Evolutionary conservation across 2,113 vertebrate species (phyloP), one percentile per base, ranked within the genome.

Genomic region (Theristicus caerulescens): DNA sequence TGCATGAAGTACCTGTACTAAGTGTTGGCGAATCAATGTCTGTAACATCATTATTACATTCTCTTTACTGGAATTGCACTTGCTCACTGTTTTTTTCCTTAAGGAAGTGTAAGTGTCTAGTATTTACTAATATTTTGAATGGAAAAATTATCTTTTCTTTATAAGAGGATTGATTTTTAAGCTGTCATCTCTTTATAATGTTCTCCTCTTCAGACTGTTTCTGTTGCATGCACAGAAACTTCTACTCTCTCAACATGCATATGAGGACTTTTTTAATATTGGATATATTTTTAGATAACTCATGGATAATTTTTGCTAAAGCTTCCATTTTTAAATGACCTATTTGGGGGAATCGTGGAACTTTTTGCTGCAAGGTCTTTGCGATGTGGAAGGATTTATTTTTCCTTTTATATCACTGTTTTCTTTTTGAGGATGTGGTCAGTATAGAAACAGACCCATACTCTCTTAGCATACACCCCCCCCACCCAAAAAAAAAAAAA

Each of bases 271-370:
- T 12, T 94, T 77, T 44, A 38, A n/a, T 22, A 47, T 36, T 3
- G 7, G 29, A 26, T 59, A 6, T 80, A 93, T 95, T 97, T 95
- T 94, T 93, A 94, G 85, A 17, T 85, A 90, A 62, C n/a, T 79
- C 69, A 49, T 19, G n/a, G 88, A 69, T 92, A 71, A 82, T 82
- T 93, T 95, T 84, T 91, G 69, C 51, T 74, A 12, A 47, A 66
- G n/a, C 42, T 91, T 96, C 90, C 81, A 82, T 91, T 84, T 97
- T 91, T 83, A 96, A 91, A 79, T 84, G 90, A 94, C 94, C 87
- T 96, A 85, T 78, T 86, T 97, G 87, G 81, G 69, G n/a, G 61
- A 74, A 91, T 54, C 66, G 84, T 87, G 72, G 90, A 91, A 81
- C 49, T 62, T 94, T 88, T 73, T 91, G 34, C 69, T 62, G 52